Evolutionary conservation across 2,888 invertebrate genomes (phyloP).

Genomic region (Drosophila mimetica): DNA sequence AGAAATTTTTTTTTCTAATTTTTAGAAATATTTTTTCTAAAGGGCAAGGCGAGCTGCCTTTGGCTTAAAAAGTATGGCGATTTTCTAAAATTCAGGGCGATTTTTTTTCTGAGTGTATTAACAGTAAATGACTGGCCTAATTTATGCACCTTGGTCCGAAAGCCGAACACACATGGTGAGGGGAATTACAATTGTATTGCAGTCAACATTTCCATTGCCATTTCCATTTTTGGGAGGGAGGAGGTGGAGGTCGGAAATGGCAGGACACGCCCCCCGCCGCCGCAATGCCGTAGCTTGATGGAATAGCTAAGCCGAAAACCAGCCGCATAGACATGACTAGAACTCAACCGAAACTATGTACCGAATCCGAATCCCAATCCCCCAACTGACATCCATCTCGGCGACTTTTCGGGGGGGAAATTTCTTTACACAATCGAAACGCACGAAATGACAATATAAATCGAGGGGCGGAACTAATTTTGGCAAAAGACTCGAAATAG

Average conservation of each 20-base stretch:
- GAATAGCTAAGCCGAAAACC: conserved; percentile 55
- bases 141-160: conserved; percentile 64
- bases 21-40: no score
- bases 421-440: conserved; percentile 78
- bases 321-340: conserved; percentile 31
- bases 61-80: no score
- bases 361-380: background rate
- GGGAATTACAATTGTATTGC: conserved; percentile 42
- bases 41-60: no score
- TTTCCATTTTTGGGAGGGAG: conserved; percentile 16
- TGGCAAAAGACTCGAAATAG: conserved; percentile 81
- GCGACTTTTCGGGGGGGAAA: conserved; percentile 39
- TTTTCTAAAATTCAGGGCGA: no score
- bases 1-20: no score
- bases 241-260: conserved; percentile 20
- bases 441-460: conserved; percentile 84
- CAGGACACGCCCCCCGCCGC: conserved; percentile 41
- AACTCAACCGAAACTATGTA: conserved; percentile 36
- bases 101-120: no score
- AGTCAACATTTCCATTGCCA: conserved; percentile 64
- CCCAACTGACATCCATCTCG: conserved; percentile 9
- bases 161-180: conserved; percentile 21
- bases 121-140: conserved; percentile 74
- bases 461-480: conserved; percentile 84
- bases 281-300: conserved; percentile 79